These are phyloP conservation scores for Drosophila mojavensis DNA, from an alignment of 1,140 invertebrate genomes.

Conservation along the genomic window DNA sequence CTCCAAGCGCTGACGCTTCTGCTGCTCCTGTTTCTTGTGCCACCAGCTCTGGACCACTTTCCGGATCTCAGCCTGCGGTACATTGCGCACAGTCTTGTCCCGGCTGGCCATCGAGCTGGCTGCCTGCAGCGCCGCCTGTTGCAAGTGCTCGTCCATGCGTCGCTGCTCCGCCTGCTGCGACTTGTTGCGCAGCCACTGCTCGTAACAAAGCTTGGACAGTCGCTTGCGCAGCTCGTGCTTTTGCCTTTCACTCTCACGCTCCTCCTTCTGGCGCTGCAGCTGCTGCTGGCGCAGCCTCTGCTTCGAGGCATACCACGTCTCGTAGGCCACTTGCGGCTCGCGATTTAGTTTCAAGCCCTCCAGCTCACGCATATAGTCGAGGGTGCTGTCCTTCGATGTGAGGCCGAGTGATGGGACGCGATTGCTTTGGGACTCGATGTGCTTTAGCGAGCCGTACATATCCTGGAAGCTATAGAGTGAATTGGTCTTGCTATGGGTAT, in stretches of 20 bases:
- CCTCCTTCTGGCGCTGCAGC: not conserved
- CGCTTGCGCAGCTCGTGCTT: conserved; percentile 29
- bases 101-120: not conserved
- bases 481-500: not conserved
- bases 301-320: conserved; percentile 58
- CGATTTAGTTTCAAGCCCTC: conserved; percentile 40
- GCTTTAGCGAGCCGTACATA: conserved; percentile 36
- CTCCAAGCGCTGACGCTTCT: conserved; percentile 37
- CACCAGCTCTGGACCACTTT: conserved; percentile 57
- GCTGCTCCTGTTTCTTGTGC: conserved; percentile 46
- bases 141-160: conserved; percentile 31
- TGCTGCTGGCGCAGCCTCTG: conserved; percentile 16
- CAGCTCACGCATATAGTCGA: conserved; percentile 28
- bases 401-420: conserved; percentile 39
- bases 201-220: conserved; percentile 39
- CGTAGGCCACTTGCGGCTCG: conserved; percentile 46
- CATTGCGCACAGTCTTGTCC: conserved; percentile 23
- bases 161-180: conserved; percentile 14
- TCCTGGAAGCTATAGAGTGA: conserved; percentile 36
- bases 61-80: conserved; percentile 42
- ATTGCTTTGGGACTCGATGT: conserved; percentile 8
- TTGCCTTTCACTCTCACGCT: conserved; percentile 1
- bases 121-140: conserved; percentile 9
- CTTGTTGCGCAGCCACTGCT: conserved; percentile 53
- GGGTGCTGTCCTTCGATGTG: conserved; percentile 25